These are phyloP conservation scores for Drosophila neotestacea DNA, from an alignment of 2,888 invertebrate species.

Conservation along the genomic window DNA sequence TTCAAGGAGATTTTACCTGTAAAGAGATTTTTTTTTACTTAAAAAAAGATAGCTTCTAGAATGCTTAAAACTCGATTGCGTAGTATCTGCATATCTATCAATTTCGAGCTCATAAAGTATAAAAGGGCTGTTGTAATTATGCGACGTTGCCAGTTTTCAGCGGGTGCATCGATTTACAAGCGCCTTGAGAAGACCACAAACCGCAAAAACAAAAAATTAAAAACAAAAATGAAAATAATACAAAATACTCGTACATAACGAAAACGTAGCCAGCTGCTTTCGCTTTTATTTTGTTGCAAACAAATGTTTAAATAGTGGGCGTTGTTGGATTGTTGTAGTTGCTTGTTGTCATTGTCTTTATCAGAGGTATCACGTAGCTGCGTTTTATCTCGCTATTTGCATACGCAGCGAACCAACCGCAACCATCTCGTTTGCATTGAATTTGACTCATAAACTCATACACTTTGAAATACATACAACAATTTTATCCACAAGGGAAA, in stretches of 20 bases:
- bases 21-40: too few species aligned
- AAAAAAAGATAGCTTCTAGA: neutral
- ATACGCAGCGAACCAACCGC: conserved; percentile 63
- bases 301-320: conserved; percentile 72
- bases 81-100: neutral
- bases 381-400: conserved; percentile 74
- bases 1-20: too few species aligned
- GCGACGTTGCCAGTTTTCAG: conserved; percentile 66
- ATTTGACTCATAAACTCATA: conserved; percentile 47
- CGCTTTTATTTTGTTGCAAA: conserved; percentile 65
- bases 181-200: conserved; percentile 68
- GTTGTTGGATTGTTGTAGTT: conserved; percentile 47
- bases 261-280: conserved; percentile 45
- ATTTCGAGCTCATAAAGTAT: conserved; percentile 5
- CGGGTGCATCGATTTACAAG: conserved; percentile 68
- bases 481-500: conserved; percentile 25
- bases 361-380: conserved; percentile 69
- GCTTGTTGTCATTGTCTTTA: conserved; percentile 55
- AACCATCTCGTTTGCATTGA: conserved; percentile 38
- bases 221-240: conserved; percentile 27
- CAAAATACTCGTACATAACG: conserved; percentile 23
- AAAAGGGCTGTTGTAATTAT: conserved; percentile 20
- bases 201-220: conserved; percentile 53
- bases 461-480: conserved; percentile 3
- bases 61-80: neutral